These are phyloP conservation scores for Auanema sp. DNA, from an alignment of 2,888 invertebrate species.

Conservation along the genomic window DNA sequence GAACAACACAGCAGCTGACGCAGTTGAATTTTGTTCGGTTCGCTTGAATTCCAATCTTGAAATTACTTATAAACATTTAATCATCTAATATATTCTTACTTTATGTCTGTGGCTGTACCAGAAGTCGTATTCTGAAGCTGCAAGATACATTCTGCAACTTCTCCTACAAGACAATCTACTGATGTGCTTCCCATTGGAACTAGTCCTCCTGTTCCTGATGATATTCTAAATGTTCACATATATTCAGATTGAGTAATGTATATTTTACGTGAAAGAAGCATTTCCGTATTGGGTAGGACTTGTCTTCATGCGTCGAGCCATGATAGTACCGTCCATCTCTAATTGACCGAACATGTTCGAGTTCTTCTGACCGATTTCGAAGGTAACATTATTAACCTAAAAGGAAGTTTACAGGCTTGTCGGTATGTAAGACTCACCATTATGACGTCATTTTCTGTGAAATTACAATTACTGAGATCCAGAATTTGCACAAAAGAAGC, in stretches of 20 bases:
- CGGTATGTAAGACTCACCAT: no score
- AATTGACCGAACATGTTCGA: constrained; percentile 13
- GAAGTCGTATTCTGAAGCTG: constrained; percentile 21
- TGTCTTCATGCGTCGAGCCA: constrained; percentile 14
- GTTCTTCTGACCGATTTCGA: constrained; percentile 21
- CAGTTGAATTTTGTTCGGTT: constrained; percentile 34
- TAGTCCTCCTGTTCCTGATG: constrained; percentile 11
- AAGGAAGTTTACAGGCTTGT: no score
- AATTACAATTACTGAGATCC: background rate
- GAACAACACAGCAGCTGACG: constrained; percentile 44
- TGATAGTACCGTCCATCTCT: constrained; percentile 25
- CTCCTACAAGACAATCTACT: constrained; percentile 38
- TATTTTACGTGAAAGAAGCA: no score
- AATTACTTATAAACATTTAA: background rate
- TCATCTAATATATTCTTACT: constrained; percentile 13
- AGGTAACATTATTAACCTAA: constrained; percentile 15
- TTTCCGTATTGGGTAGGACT: no score
- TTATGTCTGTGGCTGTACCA: constrained; percentile 14
- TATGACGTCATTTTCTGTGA: background rate
- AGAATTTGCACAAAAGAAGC: background rate
- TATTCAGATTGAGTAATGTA: no score
- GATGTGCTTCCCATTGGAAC: constrained; percentile 4
- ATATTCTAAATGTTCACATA: background rate
- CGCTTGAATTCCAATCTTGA: constrained; percentile 41
- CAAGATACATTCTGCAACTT: constrained; percentile 29